Evolutionary conservation across 2,888 invertebrate species (phyloP).

Genomic region (Euplagia quadripunctaria): DNA sequence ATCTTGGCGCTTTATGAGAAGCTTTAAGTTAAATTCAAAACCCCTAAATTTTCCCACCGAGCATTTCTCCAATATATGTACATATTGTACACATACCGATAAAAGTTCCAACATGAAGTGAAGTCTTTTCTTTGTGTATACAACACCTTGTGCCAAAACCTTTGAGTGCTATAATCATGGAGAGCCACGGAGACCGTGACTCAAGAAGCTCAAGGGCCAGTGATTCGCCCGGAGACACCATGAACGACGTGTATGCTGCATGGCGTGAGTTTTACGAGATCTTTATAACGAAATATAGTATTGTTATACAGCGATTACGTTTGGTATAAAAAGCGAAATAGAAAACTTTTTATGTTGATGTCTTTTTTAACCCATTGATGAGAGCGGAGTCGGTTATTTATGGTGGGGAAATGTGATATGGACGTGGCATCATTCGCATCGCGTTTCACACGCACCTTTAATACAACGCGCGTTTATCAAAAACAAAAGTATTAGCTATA

Average conservation of each 20-base stretch:
- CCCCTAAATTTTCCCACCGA: not conserved
- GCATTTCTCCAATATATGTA: not conserved
- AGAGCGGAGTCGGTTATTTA: not conserved
- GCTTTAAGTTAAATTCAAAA: not conserved
- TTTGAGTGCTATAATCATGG: constrained; percentile 61
- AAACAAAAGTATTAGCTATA: not conserved
- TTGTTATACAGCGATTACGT: not conserved
- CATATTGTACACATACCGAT: not conserved
- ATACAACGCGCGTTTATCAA: not conserved
- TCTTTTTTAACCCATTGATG: not conserved
- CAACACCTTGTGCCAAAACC: constrained; percentile 40
- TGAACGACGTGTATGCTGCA: constrained; percentile 89
- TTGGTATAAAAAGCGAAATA: not conserved
- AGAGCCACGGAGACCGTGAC: constrained; percentile 68
- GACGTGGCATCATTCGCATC: not conserved
- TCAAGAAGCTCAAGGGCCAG: constrained; percentile 79
- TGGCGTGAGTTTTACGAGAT: constrained; percentile 86
- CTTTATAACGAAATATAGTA: not conserved
- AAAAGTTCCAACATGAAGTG: not conserved
- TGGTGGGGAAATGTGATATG: not conserved
- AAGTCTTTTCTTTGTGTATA: not conserved
- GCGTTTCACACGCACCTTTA: not conserved
- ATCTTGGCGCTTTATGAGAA: not conserved
- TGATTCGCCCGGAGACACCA: constrained; percentile 87
- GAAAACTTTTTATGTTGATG: not conserved